Base-by-base conservation (phyloP, 37 sponge, comb jelly and placozoan species). In the Hexactinellida sp. region DNA sequence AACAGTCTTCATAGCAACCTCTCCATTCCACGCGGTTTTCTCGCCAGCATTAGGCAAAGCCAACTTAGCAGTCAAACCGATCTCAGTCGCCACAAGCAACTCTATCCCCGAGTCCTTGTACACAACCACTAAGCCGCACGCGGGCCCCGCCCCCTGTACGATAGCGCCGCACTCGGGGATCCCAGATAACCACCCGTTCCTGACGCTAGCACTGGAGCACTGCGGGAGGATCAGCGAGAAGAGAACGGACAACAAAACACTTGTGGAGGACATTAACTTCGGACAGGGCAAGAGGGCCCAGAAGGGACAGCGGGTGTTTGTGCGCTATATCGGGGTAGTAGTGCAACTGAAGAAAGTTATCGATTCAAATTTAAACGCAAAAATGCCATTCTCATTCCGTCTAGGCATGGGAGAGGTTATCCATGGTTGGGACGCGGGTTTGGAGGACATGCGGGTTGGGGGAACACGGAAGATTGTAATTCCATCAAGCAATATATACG, bases 361-460 rank as follows among this genome's bases (percentile, higher is more conserved):
- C 25, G 76, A 63, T n/a, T 63, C 76, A 25, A 63, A 63, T n/a
- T n/a, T 63, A 23, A 63, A 7, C 34, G 76, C 76, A 21, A 63
- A 63, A n/a, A 63, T 63, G 76, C 76, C 76, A 7, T 63, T 63
- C 76, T 63, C 76, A 3, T 63, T 63, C 76, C 76, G 76, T 63
- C 76, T 63, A 3, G 76, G 76, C 5, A 63, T 63, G 76, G 76
- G 76, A 7, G 76, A 63, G 76, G 76, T 63, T 10, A 63, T 63
- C 3, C 76, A 63, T 63, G 76, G 76, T 28, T 63, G 76, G 76
- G 76, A 63, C 76, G 76, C 76, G 5, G 76, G 76, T 1, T n/a
- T 63, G 30, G 76, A 63, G 34, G 76, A 63, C 76, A 63, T 63
- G 76, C 21, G 76, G 13, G 76, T 63, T 10, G 76, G 76, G 3